phyloP scores from a whole-genome alignment of 1,140 invertebrate genomes.

The Euwallacea similis region DNA sequence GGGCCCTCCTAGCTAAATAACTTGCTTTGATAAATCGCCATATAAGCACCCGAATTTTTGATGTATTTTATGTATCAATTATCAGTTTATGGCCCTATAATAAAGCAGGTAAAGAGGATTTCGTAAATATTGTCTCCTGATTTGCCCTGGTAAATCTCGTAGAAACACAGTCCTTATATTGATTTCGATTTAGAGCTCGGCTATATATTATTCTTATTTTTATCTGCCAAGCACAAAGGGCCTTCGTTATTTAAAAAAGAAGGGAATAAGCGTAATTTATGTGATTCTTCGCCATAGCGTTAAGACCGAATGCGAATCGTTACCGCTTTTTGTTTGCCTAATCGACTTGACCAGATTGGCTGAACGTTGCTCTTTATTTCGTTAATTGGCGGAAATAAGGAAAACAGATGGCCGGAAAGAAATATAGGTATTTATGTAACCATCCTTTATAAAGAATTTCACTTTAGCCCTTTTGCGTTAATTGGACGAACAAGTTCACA shows the following conservation, averaged over 20 bases:
- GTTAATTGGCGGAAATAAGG: slow-evolving; percentile 25
- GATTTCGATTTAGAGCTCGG: slow-evolving; percentile 33
- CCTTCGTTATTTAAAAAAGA: slow-evolving; percentile 31
- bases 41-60: no score
- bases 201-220: slow-evolving; percentile 39
- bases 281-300: slow-evolving; percentile 28
- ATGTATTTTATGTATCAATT: no score
- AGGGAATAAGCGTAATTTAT: slow-evolving; percentile 36
- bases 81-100: no score
- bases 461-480: not conserved
- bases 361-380: slow-evolving; percentile 27
- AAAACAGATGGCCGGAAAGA: slow-evolving; percentile 9
- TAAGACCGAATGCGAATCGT: slow-evolving; percentile 33
- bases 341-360: slow-evolving; percentile 33
- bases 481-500: not conserved
- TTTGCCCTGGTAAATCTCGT: not conserved
- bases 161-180: slow-evolving; percentile 17
- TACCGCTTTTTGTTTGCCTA: slow-evolving; percentile 33
- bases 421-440: slow-evolving; percentile 8
- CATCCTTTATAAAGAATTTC: not conserved
- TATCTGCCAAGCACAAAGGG: slow-evolving; percentile 36
- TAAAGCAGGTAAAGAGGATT: no score
- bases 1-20: slow-evolving; percentile 24
- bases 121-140: no score
- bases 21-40: slow-evolving; percentile 25